Conservation (phyloP, 1,140 invertebrate species). For the Lethrus apterus region DNA sequence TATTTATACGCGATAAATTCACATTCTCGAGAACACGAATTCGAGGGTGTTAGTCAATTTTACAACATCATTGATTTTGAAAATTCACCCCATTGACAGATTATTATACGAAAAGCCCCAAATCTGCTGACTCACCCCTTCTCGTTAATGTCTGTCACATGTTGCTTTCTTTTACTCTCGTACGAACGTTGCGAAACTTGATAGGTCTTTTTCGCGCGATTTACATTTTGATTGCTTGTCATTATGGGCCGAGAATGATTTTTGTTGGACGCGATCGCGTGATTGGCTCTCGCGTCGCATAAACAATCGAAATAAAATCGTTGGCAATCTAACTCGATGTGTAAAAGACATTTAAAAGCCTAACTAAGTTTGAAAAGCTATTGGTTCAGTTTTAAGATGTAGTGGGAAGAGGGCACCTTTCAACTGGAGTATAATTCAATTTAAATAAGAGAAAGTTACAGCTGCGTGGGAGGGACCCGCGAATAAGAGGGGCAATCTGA, state of each 20-base stretch:
- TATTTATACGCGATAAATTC: background rate
- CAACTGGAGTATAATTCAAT: constrained; percentile 39
- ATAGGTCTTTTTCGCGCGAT: too few species aligned
- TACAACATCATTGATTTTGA: constrained; percentile 26
- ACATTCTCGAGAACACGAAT: background rate
- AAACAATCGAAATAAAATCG: too few species aligned
- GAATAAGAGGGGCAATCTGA: constrained; percentile 31
- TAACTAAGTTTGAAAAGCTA: constrained; percentile 7
- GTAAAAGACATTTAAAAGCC: too few species aligned
- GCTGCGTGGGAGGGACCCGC: constrained; percentile 24
- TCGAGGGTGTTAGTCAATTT: constrained; percentile 20
- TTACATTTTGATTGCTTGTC: constrained; percentile 7
- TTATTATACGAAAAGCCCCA: constrained; percentile 29
- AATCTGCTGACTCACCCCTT: constrained; percentile 36
- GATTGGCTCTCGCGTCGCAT: too few species aligned
- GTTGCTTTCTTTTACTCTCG: constrained; percentile 21
- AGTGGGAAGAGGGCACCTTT: constrained; percentile 6
- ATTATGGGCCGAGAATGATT: too few species aligned
- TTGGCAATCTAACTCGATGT: too few species aligned
- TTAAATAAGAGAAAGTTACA: constrained; percentile 40
- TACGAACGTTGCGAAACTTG: too few species aligned
- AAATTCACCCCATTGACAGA: constrained; percentile 34
- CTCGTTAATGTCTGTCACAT: constrained; percentile 33
- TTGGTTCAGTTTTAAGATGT: constrained; percentile 10
- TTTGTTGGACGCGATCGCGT: too few species aligned